Evolutionary conservation across 1,140 invertebrate species (phyloP).

Genomic region (Hylaeus anthracinus): DNA sequence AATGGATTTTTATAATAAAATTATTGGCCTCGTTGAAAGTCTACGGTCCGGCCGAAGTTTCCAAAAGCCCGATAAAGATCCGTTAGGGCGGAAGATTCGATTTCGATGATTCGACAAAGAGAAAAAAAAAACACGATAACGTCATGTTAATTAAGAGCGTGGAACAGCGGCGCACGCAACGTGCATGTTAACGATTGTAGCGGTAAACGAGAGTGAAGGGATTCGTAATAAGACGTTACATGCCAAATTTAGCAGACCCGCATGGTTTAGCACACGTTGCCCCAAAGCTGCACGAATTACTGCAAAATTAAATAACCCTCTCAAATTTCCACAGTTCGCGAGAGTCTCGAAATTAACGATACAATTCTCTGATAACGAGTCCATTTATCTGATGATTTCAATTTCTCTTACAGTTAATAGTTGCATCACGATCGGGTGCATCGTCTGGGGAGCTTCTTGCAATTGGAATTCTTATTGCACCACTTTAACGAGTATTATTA

Average conservation of each 20-base stretch:
- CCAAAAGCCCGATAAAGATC: neutral
- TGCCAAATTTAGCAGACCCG: conserved; percentile 1
- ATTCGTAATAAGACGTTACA: conserved; percentile 14
- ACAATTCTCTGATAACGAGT: too few relatives aligned
- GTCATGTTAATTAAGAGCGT: conserved; percentile 15
- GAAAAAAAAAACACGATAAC: neutral
- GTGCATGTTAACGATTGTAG: conserved; percentile 6
- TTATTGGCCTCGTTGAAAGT: neutral
- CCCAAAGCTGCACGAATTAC: conserved; percentile 2
- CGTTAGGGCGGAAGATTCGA: neutral
- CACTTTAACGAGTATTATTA: too few relatives aligned
- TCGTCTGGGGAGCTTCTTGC: too few relatives aligned
- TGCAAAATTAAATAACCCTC: neutral
- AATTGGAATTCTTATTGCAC: too few relatives aligned
- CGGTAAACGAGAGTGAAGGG: neutral
- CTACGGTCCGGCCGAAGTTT: neutral
- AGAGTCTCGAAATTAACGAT: too few relatives aligned
- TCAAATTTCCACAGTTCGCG: too few relatives aligned
- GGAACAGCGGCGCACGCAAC: neutral
- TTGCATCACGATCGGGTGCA: too few relatives aligned
- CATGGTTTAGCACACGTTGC: neutral
- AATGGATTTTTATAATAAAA: neutral
- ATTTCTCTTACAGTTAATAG: too few relatives aligned
- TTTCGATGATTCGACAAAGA: neutral
- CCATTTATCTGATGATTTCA: too few relatives aligned